Conservation (phyloP, 2,113 vertebrate genomes). For the Dasyornis broadbenti region DNA sequence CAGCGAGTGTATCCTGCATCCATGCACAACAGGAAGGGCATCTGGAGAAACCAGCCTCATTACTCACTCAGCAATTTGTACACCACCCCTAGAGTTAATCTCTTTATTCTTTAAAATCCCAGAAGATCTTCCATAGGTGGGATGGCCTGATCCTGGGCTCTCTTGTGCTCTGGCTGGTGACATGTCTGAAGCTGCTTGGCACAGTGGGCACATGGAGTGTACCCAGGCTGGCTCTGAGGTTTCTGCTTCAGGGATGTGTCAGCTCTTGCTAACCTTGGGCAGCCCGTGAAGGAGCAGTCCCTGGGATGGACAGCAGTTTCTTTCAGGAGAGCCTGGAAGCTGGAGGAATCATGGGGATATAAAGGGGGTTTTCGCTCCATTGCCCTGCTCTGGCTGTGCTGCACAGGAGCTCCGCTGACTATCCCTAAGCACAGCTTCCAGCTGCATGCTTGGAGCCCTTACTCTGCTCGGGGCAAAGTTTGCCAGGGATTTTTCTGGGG, state of each 20-base stretch:
- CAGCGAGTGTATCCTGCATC: rapidly evolving
- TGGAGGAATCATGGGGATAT: neutral
- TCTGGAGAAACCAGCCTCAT: neutral
- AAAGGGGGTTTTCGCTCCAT: neutral
- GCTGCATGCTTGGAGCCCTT: neutral
- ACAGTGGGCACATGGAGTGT: rapidly evolving
- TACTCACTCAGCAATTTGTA: neutral
- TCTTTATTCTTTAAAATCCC: neutral
- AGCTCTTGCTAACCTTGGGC: neutral
- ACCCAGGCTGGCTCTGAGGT: neutral
- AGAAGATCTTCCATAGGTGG: neutral
- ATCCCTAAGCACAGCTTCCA: neutral
- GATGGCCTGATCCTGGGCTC: neutral
- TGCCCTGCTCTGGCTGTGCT: neutral
- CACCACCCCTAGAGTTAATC: neutral
- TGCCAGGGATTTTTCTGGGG: neutral
- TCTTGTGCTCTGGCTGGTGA: neutral
- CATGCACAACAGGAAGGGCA: neutral
- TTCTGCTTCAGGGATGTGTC: neutral
- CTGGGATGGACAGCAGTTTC: neutral
- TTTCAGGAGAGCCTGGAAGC: neutral
- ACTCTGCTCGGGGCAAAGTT: neutral
- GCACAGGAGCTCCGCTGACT: rapidly evolving
- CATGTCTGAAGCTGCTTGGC: neutral
- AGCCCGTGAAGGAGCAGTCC: neutral